Base-by-base conservation (phyloP, 2,797 vertebrate species). In the Chaunax sp. region DNA sequence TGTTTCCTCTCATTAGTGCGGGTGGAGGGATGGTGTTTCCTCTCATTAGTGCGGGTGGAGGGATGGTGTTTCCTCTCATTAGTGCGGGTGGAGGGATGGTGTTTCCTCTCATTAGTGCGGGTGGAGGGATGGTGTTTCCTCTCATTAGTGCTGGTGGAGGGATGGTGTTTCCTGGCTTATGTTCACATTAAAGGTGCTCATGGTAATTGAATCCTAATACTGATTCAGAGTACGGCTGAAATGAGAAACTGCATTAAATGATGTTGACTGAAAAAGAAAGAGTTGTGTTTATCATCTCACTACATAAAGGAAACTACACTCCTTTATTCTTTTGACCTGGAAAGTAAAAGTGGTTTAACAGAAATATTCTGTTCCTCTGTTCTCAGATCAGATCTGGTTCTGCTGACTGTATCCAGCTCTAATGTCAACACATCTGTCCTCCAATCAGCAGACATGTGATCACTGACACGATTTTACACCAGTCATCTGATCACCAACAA, bases 151-250 rank as follows among this genome's bases (percentile, higher is more conserved):
- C 25, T 10, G 52, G 45, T 8, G 56, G 45, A 54, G 54, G 61
- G 65, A 35, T 49, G 1, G 20, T 16, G 23, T 25, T 49, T 23
- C 46, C 23, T 14, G 33, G 35, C 19, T 3, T 4, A 20, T 15
- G 33, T 28, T 59, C 43, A 23, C 66, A 72, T 76, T 70, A 70
- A 64, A 76, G 62, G 65, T 73, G 44, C 71, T 81, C 49, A 69
- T 67, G 75, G 75, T 74, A 84, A 78, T 47, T 81, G 72, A 78
- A 78, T 70, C 68, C 62, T 46, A 35, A 70, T 19, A n/a, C 40
- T 37, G 73, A 57, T 64, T 54, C 51, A 19, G 6, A 15, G 5
- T n/a, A n/a, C 16, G 6, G 33, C 33, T 10, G 33, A 10, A 35
- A 41, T 15, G 7, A 16, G 18, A 11, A 1, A 23, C 40, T 19